Percentiles rank a stretch among this genome's conserved stretches.
Evolutionary conservation across 2,888 invertebrate species (phyloP).

Genomic region (Zeuzera pyrina): DNA sequence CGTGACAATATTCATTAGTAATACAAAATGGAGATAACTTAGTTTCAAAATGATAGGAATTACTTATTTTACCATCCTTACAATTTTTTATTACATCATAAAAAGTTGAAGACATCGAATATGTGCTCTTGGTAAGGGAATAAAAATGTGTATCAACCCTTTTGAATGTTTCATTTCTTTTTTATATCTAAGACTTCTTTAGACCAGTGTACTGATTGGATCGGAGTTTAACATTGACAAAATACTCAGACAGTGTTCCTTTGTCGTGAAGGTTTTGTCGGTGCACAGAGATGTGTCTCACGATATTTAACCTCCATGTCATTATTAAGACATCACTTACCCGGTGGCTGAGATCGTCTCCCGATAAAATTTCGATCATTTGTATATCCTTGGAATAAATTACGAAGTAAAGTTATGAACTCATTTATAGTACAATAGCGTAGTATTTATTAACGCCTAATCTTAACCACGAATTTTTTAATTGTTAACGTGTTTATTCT

Average conservation of each 20-base stretch:
- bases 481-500: not conserved
- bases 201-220: conserved; percentile 44
- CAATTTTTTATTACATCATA: conserved; percentile 19
- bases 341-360: conserved; percentile 61
- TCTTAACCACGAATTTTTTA: too few species aligned
- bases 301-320: conserved; percentile 64
- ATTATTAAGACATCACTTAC: conserved; percentile 71
- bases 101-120: not conserved
- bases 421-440: too few species aligned
- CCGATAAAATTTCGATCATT: conserved; percentile 57
- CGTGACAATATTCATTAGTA: conserved; percentile 53
- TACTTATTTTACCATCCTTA: conserved; percentile 44
- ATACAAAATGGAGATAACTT: too few species aligned
- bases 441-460: too few species aligned
- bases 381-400: conserved; percentile 40
- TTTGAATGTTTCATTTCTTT: conserved; percentile 48
- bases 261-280: conserved; percentile 54
- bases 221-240: conserved; percentile 70
- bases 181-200: conserved; percentile 35
- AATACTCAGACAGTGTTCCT: conserved; percentile 58
- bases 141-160: conserved; percentile 50
- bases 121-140: too few species aligned
- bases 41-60: conserved; percentile 40
- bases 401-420: conserved; percentile 24
- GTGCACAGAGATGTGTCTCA: conserved; percentile 52